Percentiles rank a stretch among this genome's conserved stretches.
Conservation (phyloP, 1,140 invertebrate genomes). For the Drosophila bocqueti region DNA sequence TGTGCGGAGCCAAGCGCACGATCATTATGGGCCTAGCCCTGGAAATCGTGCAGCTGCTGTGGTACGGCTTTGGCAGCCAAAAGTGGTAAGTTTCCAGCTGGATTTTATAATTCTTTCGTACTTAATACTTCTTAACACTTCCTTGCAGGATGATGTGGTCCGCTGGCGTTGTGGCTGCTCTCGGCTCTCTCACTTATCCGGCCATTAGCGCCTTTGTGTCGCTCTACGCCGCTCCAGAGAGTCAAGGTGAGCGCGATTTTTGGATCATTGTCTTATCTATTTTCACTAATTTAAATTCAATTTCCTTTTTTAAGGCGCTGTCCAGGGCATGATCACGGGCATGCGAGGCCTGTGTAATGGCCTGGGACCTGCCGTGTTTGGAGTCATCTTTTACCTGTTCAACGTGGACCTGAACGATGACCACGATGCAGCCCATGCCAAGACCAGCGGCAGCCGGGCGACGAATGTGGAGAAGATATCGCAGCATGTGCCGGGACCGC, state of each 20-base stretch:
- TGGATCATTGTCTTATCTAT: fast-evolving
- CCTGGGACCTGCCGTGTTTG: slow-evolving; percentile 97
- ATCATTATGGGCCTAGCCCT: slow-evolving; percentile 98
- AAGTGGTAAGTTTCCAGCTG: slow-evolving; percentile 82
- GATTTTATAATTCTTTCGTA: too few species aligned
- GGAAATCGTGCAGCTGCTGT: slow-evolving; percentile 98
- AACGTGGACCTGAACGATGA: slow-evolving; percentile 97
- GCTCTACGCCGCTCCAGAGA: slow-evolving; percentile 97
- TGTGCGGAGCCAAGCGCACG: slow-evolving; percentile 96
- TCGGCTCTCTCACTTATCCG: slow-evolving; percentile 98
- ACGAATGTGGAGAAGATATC: slow-evolving; percentile 80
- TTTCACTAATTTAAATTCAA: not conserved
- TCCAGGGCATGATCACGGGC: slow-evolving; percentile 99
- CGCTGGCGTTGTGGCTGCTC: slow-evolving; percentile 96
- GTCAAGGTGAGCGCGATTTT: slow-evolving; percentile 90
- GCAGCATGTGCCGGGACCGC: slow-evolving; percentile 97
- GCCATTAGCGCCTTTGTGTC: slow-evolving; percentile 99
- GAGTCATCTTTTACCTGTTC: slow-evolving; percentile 99
- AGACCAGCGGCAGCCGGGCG: slow-evolving; percentile 41
- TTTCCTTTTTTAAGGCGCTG: slow-evolving; percentile 88
- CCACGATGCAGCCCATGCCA: slow-evolving; percentile 71
- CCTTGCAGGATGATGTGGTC: slow-evolving; percentile 98
- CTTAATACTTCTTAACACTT: not conserved
- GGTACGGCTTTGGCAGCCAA: slow-evolving; percentile 94
- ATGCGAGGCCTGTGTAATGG: slow-evolving; percentile 97